A percentile compares a stretch with the other conserved stretches of the same genome.
Conservation (phyloP, 2,113 vertebrate species). For the Elaphurus davidianus region DNA sequence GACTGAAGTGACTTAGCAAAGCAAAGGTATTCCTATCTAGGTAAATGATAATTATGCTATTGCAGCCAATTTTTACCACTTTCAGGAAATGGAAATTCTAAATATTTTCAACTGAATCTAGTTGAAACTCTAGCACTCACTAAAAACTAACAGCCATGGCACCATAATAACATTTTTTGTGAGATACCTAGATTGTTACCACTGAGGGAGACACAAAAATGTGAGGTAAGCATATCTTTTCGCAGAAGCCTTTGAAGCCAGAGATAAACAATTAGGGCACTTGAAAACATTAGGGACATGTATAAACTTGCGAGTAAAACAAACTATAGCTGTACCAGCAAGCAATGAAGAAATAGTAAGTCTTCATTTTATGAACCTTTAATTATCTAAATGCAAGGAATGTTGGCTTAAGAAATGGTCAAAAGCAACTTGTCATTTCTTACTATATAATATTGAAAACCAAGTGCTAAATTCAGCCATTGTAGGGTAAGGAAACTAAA, state of each 20-base stretch:
- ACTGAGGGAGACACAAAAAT: constrained; percentile 64
- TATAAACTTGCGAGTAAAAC: constrained; percentile 59
- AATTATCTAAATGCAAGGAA: constrained; percentile 49
- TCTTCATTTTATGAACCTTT: constrained; percentile 62
- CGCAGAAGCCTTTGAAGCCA: constrained; percentile 73
- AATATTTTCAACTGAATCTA: constrained; percentile 38
- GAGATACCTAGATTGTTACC: constrained; percentile 70
- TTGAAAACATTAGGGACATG: background rate
- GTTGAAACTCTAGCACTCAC: constrained; percentile 27
- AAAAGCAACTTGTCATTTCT: constrained; percentile 16
- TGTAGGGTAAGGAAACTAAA: constrained; percentile 38
- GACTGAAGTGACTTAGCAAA: too few relatives aligned
- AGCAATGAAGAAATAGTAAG: constrained; percentile 36
- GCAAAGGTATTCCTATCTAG: background rate
- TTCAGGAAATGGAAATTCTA: constrained; percentile 16
- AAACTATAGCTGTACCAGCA: constrained; percentile 58
- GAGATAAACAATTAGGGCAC: background rate
- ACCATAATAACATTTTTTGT: constrained; percentile 29
- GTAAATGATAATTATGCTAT: background rate
- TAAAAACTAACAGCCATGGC: constrained; percentile 55
- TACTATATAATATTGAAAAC: constrained; percentile 57
- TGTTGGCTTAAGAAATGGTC: background rate
- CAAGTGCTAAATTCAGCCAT: constrained; percentile 57
- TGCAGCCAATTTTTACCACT: constrained; percentile 8
- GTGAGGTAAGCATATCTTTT: constrained; percentile 76